These are phyloP conservation scores for Nemurella pictetii DNA, from an alignment of 2,888 invertebrate genomes.

Conservation along the genomic window DNA sequence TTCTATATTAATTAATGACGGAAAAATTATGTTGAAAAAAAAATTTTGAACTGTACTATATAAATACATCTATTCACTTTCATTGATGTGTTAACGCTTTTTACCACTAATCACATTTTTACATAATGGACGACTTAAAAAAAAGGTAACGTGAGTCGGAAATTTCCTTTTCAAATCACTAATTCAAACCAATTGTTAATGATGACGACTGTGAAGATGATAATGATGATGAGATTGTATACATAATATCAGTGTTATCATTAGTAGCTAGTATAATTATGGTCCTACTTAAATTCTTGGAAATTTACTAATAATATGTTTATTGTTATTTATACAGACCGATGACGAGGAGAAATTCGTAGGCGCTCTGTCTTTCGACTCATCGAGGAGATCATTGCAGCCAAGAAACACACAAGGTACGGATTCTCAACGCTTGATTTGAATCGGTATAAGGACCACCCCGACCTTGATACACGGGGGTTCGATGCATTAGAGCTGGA, in stretches of 20 bases:
- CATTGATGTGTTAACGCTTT: not conserved
- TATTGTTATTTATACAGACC: not conserved
- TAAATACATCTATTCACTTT: not conserved
- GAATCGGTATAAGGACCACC: too few species aligned
- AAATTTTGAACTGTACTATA: not conserved
- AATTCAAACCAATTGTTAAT: not conserved
- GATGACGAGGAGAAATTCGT: conserved; percentile 1
- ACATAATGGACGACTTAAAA: not conserved
- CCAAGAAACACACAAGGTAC: not conserved
- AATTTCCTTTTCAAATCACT: not conserved
- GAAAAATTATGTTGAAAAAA: too few species aligned
- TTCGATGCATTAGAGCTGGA: not conserved
- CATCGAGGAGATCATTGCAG: not conserved
- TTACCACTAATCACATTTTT: not conserved
- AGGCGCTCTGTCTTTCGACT: conserved; percentile 1
- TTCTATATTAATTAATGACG: too few species aligned
- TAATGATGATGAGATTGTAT: not conserved
- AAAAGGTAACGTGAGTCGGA: not conserved
- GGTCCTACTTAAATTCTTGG: not conserved
- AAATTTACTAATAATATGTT: not conserved
- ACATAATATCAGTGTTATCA: not conserved
- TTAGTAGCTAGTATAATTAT: not conserved
- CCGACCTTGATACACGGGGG: too few species aligned
- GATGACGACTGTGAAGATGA: not conserved
- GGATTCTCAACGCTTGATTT: not conserved